Evolutionary conservation across 2,888 invertebrate genomes (phyloP), one percentile per base, ranked within the genome.

Genomic region (Aproaerema taeniolella): DNA sequence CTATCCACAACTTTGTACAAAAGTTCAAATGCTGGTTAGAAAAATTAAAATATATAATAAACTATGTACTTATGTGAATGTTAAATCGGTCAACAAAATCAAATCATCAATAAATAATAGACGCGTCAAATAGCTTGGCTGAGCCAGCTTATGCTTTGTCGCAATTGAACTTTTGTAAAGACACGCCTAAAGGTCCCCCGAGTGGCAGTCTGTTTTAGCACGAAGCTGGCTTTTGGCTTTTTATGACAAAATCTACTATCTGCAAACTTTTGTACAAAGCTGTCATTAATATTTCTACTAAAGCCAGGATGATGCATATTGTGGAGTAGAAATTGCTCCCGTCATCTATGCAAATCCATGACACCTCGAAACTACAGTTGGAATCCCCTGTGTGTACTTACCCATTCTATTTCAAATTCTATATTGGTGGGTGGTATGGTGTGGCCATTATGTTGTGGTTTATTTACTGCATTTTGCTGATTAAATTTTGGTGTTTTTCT

Each of bases 1-100:
- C n/a, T n/a, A n/a, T n/a, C n/a, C n/a, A 73, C 77, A 79, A 77
- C 79, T 77, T 79, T 80, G 77, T 78, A 77, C 77, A 76, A 77
- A 79, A 79, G 74, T 76, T 77, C 70, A 77, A 75, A 60, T 9
- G 26, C 2, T 26, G 7, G 4, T 6, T 6, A 20, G 4, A 20
- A 20, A 7, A 6, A 20, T 20, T 6, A 20, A 20, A 20, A 20
- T 20, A 20, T 20, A 20, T 20, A 6, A 6, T 20, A 20, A 20
- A 20, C 7, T 6, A 20, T 20, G 20, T 20, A 6, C 7, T 20
- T 20, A 6, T 20, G 7, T 6, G 4, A 20, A 20, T 20, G 7
- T 7, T 20, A 20, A 20, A 20, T 6, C n/a, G n/a, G n/a, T n/a
- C n/a, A n/a, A n/a, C n/a, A n/a, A n/a, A n/a, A n/a, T n/a, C n/a